Evolutionary conservation across 2,113 vertebrate species (phyloP).

Genomic region (Albula goreensis): DNA sequence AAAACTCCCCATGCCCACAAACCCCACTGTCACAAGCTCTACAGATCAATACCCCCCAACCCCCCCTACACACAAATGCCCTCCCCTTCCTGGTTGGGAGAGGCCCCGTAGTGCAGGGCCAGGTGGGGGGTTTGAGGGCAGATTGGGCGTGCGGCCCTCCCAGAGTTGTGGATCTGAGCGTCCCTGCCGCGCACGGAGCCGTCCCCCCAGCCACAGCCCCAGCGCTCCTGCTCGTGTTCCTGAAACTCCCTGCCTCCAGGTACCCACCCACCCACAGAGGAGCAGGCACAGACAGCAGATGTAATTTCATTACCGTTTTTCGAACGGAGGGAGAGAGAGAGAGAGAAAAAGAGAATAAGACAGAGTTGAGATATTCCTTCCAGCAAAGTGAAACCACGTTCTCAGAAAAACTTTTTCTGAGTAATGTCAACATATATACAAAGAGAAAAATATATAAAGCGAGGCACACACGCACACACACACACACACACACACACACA

Average conservation of each 20-base stretch:
- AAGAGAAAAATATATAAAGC: neutral
- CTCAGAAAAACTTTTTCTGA: neutral
- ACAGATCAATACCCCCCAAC: neutral
- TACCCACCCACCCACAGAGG: neutral
- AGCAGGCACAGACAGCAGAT: neutral
- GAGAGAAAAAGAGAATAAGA: neutral
- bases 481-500: neutral
- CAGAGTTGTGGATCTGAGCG: neutral
- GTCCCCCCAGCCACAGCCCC: neutral
- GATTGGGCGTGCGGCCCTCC: neutral
- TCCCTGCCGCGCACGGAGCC: neutral
- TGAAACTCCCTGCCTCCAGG: neutral
- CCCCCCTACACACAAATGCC: neutral
- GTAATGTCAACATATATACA: constrained; percentile 2
- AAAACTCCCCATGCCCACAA: neutral
- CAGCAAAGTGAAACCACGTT: neutral
- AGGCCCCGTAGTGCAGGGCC: neutral
- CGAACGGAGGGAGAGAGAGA: neutral
- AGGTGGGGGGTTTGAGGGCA: neutral
- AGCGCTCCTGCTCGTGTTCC: neutral
- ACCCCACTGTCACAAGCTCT: neutral
- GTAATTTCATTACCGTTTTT: neutral
- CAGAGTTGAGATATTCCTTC: neutral
- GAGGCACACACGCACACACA: neutral
- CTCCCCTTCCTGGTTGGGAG: neutral